phyloP scores from a whole-genome alignment of 2,888 invertebrate genomes.

The Creontiades dilutus region DNA sequence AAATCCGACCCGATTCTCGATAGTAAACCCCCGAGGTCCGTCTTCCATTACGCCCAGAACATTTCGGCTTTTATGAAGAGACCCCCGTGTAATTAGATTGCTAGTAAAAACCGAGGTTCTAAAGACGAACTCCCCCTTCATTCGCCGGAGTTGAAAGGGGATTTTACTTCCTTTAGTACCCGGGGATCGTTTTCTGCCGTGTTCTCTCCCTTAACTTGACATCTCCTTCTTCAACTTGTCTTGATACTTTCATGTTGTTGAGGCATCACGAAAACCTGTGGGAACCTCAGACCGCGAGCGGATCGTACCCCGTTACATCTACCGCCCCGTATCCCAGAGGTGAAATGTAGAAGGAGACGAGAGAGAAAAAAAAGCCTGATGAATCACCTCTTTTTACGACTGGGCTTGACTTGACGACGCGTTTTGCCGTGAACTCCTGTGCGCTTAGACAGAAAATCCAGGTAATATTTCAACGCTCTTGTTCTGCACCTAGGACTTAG shows the following conservation, averaged over 20 bases:
- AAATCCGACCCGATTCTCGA: slow-evolving; percentile 9
- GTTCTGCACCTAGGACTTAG: not conserved
- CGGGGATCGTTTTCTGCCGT: slow-evolving; percentile 11
- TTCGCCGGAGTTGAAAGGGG: slow-evolving; percentile 22
- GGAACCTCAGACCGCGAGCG: slow-evolving; percentile 26
- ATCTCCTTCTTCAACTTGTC: slow-evolving; percentile 38
- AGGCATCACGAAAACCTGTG: slow-evolving; percentile 30
- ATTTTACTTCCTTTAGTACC: not conserved
- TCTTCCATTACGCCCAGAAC: not conserved
- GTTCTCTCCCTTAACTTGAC: slow-evolving; percentile 28
- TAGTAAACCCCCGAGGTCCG: not conserved
- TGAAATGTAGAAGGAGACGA: not conserved
- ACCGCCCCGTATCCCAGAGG: not conserved
- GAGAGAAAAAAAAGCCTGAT: slow-evolving; percentile 7
- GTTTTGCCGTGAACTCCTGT: slow-evolving; percentile 36
- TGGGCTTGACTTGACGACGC: slow-evolving; percentile 32
- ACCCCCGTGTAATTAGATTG: slow-evolving; percentile 11
- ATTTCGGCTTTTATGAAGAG: not conserved
- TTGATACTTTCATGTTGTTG: slow-evolving; percentile 23
- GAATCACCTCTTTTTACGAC: slow-evolving; percentile 32
- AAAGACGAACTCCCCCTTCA: not conserved
- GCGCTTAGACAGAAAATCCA: slow-evolving; percentile 20
- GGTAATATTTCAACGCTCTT: slow-evolving; percentile 36
- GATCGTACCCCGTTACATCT: slow-evolving; percentile 27
- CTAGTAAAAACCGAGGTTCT: not conserved